Evolutionary conservation across 1,140 invertebrate species (phyloP).

Genomic region (Lucilia cuprina): DNA sequence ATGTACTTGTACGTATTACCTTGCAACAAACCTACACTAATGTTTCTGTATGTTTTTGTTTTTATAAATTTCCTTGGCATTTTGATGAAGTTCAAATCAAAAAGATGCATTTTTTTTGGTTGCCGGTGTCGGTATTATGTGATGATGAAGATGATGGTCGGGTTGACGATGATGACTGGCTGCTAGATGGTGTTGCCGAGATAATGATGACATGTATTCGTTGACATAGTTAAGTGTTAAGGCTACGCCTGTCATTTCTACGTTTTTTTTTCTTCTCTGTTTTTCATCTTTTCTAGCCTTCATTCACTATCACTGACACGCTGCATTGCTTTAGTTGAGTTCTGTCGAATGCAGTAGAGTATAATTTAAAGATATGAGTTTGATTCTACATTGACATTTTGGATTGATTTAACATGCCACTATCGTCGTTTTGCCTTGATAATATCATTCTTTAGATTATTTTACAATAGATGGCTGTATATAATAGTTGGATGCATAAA

Average conservation of each 20-base stretch:
- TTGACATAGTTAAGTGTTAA: slow-evolving; percentile 34
- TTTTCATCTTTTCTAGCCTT: background rate
- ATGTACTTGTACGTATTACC: background rate
- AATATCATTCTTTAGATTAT: background rate
- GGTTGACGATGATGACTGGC: slow-evolving; percentile 13
- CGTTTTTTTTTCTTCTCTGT: background rate
- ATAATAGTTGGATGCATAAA: background rate
- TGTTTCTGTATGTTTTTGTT: background rate
- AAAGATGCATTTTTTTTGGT: slow-evolving; percentile 4
- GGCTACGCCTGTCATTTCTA: slow-evolving; percentile 31
- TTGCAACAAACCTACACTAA: background rate
- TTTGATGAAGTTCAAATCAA: slow-evolving; percentile 20
- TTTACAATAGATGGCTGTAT: background rate
- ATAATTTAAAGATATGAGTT: background rate
- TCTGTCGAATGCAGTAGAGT: background rate
- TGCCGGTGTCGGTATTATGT: slow-evolving; percentile 1
- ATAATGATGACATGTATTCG: slow-evolving; percentile 33
- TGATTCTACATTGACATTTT: slow-evolving; percentile 14
- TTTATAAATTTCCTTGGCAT: background rate
- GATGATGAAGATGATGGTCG: background rate
- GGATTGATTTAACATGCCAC: slow-evolving; percentile 31
- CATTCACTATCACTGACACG: background rate
- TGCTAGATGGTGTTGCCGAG: slow-evolving; percentile 21
- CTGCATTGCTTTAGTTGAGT: background rate
- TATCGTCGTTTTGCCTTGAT: slow-evolving; percentile 6